Evolutionary conservation across 2,888 invertebrate genomes (phyloP), one percentile per base, ranked within the genome.

Genomic region (Gymnocheta viridis): DNA sequence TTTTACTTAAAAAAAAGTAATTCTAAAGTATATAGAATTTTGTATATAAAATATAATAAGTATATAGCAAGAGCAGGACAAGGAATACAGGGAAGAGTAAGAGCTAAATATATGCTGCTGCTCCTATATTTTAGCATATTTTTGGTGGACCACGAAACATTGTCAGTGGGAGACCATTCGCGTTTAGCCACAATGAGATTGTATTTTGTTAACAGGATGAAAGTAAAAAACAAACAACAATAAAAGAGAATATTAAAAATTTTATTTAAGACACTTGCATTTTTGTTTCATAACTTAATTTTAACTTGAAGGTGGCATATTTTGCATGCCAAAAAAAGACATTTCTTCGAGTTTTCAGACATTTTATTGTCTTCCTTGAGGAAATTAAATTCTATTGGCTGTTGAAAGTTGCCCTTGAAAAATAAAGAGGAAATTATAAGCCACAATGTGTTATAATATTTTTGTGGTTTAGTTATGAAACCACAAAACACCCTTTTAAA

Each of bases 391-490:
- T 19, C 60, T n/a, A 77, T 77, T 77, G 77, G 77, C 7, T 67
- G 27, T 3, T 67, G 51, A 24, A 54, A 19, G 35, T 12, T 29
- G 27, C 17, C 22, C 54, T 38, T 29, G 38, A 22, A 47, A 35
- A 47, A 6, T 9, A 22, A 22, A 29, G 51, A 54, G 69, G 51
- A 51, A 44, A 38, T 67, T 62, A 27, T 27, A 87, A 88, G 89
- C 89, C 89, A 87, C 89, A 89, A 89, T 89, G 88, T 88, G 87
- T 89, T 88, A 89, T 89, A 89, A 89, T 69, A 88, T 89, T 87
- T 74, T 88, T 90, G 90, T 86, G 90, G 90, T 89, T 90, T 88
- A 88, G 89, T 89, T 89, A 90, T 86, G 87, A 88, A 87, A 86
- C 87, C 87, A 56, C 86, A 88, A 86, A 82, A 86, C 73, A 85